phyloP scores from a whole-genome alignment of 2,888 invertebrate species.

The Cantharis rufa region DNA sequence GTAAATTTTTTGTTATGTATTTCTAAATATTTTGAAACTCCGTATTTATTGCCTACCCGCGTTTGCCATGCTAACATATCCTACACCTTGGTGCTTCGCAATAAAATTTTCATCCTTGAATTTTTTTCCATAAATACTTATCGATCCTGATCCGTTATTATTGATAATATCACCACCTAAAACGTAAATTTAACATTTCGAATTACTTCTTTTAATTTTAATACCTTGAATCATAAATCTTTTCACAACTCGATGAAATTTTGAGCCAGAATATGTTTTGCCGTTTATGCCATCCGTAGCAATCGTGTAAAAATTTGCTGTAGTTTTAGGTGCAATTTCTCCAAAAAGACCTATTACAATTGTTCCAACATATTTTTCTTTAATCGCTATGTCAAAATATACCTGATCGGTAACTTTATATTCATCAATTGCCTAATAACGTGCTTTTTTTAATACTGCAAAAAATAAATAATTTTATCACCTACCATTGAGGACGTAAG shows the following conservation, averaged over 20 bases:
- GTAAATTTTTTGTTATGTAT: no score
- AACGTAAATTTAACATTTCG: slow-evolving; percentile 31
- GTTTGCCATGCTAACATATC: slow-evolving; percentile 93
- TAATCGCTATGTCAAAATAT: slow-evolving; percentile 79
- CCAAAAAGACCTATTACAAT: slow-evolving; percentile 90
- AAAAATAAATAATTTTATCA: not conserved
- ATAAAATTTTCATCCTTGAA: slow-evolving; percentile 88
- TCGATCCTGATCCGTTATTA: slow-evolving; percentile 81
- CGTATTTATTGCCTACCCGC: slow-evolving; percentile 56
- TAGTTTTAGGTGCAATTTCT: slow-evolving; percentile 81
- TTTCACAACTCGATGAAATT: slow-evolving; percentile 84
- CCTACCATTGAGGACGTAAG: not conserved
- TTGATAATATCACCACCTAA: slow-evolving; percentile 83
- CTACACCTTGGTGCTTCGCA: slow-evolving; percentile 78
- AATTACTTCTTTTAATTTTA: not conserved
- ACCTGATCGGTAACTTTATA: slow-evolving; percentile 79
- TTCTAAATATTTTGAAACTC: no score
- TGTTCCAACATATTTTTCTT: slow-evolving; percentile 71
- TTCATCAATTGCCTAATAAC: slow-evolving; percentile 60
- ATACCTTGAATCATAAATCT: slow-evolving; percentile 92
- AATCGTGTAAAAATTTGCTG: slow-evolving; percentile 83
- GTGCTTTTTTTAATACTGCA: not conserved
- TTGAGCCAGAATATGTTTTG: slow-evolving; percentile 76
- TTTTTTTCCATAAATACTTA: slow-evolving; percentile 82
- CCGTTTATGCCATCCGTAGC: slow-evolving; percentile 77